Conservation (phyloP, 2,888 invertebrate genomes). For the Copidosoma aretas region DNA sequence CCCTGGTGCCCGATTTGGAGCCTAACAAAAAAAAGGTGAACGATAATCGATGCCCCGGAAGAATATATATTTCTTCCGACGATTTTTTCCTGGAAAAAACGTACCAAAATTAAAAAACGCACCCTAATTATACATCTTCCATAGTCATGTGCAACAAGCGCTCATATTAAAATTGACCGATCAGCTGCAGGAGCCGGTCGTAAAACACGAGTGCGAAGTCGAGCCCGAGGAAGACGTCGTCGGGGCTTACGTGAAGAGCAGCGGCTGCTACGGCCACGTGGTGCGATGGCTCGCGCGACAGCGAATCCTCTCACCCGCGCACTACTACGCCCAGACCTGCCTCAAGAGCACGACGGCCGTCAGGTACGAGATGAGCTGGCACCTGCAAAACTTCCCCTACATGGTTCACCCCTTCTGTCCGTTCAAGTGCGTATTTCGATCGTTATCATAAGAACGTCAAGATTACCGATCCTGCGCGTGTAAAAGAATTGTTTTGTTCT, state of each 20-base stretch:
- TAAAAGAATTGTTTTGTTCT: background rate
- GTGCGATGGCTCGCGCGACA: slow-evolving; percentile 46
- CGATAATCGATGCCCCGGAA: background rate
- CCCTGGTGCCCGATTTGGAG: slow-evolving; percentile 13
- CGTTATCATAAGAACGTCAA: background rate
- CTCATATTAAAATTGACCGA: slow-evolving; percentile 9
- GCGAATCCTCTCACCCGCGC: slow-evolving; percentile 46
- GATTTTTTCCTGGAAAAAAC: background rate
- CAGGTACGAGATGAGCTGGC: slow-evolving; percentile 57
- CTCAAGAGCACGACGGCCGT: slow-evolving; percentile 58
- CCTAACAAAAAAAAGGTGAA: background rate
- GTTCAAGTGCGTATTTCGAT: slow-evolving; percentile 48
- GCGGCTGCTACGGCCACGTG: slow-evolving; percentile 32
- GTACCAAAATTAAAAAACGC: too few species aligned
- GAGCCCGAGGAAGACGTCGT: slow-evolving; percentile 43
- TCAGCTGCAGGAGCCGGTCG: slow-evolving; percentile 14
- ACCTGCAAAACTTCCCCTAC: slow-evolving; percentile 52
- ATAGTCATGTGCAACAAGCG: too few species aligned
- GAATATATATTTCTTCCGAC: background rate
- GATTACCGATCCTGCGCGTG: too few species aligned
- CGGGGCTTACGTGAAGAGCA: slow-evolving; percentile 37
- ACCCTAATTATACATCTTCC: too few species aligned
- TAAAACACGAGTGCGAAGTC: slow-evolving; percentile 48
- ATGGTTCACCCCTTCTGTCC: slow-evolving; percentile 62
- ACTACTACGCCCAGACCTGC: slow-evolving; percentile 50